phyloP scores from a whole-genome alignment of 2,797 vertebrate species.

The Natrix natrix region DNA sequence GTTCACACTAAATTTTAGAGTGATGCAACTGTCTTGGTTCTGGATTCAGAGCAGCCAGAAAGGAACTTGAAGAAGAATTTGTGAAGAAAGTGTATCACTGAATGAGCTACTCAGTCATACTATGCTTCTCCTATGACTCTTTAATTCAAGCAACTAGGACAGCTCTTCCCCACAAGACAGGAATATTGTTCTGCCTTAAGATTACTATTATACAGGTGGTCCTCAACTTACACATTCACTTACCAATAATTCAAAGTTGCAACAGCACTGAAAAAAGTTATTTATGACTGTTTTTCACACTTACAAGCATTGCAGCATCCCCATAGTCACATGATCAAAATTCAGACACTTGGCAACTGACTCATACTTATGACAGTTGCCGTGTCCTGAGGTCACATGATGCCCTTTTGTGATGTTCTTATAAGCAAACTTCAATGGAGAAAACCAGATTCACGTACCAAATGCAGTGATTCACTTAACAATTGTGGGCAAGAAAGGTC shows the following conservation, averaged over 20 bases:
- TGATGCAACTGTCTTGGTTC: neutral
- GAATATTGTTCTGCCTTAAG: neutral
- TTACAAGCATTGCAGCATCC: neutral
- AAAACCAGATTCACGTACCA: neutral
- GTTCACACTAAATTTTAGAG: neutral
- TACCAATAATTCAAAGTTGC: neutral
- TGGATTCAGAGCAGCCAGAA: neutral
- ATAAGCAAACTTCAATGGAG: neutral
- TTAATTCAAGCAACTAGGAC: neutral
- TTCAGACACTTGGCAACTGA: neutral
- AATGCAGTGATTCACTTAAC: neutral
- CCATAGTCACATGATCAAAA: neutral
- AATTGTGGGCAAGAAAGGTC: neutral
- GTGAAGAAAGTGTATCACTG: neutral
- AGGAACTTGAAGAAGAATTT: neutral
- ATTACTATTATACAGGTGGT: neutral
- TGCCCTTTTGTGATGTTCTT: neutral
- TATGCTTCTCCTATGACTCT: neutral
- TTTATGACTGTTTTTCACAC: neutral
- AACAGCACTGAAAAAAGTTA: neutral
- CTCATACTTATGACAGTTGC: neutral
- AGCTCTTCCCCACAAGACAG: neutral
- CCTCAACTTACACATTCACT: neutral
- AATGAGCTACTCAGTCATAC: neutral
- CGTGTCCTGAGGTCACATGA: neutral